These are phyloP conservation scores for Pygocentrus nattereri DNA, from an alignment of 2,797 vertebrate species.

Conservation along the genomic window DNA sequence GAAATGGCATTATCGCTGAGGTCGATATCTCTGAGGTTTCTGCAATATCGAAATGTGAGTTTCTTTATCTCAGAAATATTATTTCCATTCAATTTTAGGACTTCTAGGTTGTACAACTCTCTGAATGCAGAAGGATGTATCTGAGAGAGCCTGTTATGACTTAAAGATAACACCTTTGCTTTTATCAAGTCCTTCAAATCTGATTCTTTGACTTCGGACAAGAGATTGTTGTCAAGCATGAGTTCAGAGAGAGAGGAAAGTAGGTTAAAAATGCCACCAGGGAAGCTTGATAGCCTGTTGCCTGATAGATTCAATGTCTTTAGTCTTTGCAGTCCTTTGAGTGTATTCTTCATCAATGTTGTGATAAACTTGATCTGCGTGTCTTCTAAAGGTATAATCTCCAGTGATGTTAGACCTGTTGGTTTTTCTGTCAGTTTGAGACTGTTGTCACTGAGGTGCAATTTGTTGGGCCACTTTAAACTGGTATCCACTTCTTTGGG, in stretches of 20 bases:
- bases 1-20: constrained; percentile 34
- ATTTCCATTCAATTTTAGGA: constrained; percentile 32
- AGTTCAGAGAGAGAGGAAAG: not conserved
- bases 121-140: constrained; percentile 10
- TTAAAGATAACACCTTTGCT: constrained; percentile 14
- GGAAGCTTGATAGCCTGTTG: constrained; percentile 20
- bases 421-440: not conserved
- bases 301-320: constrained; percentile 25
- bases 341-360: constrained; percentile 11
- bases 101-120: constrained; percentile 7
- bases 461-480: not conserved
- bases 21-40: constrained; percentile 30
- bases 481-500: not conserved
- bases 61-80: constrained; percentile 9
- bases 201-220: constrained; percentile 1
- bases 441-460: constrained; percentile 13
- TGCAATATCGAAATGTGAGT: constrained; percentile 6
- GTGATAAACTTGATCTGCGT: not conserved
- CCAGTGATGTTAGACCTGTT: constrained; percentile 23
- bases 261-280: not conserved
- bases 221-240: not conserved
- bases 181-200: constrained; percentile 12
- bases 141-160: constrained; percentile 24
- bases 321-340: constrained; percentile 32
- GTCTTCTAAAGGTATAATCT: constrained; percentile 32